These are phyloP conservation scores for Rana temporaria DNA, from an alignment of 2,113 vertebrate genomes.

Conservation along the genomic window DNA sequence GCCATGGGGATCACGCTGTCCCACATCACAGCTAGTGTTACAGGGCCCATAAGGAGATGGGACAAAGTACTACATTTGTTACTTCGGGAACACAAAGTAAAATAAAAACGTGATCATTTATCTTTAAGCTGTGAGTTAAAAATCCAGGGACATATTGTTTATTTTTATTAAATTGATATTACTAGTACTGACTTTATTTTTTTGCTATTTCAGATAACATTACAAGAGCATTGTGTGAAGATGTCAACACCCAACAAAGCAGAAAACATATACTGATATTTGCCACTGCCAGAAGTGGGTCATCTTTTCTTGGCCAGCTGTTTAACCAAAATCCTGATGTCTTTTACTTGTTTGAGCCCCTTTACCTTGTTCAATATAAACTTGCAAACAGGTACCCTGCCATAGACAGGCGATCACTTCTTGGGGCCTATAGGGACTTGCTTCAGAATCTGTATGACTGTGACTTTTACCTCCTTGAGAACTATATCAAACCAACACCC, in stretches of 20 bases:
- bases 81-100: no score
- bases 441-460: conserved; percentile 79
- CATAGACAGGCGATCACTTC: conserved; percentile 70
- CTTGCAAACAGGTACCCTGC: conserved; percentile 71
- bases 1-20: no score
- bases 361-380: conserved; percentile 78
- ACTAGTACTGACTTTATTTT: not conserved
- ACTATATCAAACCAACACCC: conserved; percentile 75
- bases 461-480: conserved; percentile 77
- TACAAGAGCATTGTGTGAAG: conserved; percentile 68
- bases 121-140: no score
- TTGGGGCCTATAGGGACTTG: conserved; percentile 78
- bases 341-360: conserved; percentile 81
- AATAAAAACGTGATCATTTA: no score
- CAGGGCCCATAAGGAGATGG: no score
- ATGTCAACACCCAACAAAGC: conserved; percentile 57
- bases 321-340: conserved; percentile 79
- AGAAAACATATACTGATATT: conserved; percentile 78
- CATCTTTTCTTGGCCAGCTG: conserved; percentile 81
- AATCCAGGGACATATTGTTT: no score
- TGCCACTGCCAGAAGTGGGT: conserved; percentile 80
- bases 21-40: no score
- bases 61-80: no score
- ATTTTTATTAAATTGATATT: not conserved
- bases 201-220: conserved; percentile 57